Evolutionary conservation across 2,888 invertebrate genomes (phyloP), one percentile per base, ranked within the genome.

Genomic region (Xestia rhomboidea): DNA sequence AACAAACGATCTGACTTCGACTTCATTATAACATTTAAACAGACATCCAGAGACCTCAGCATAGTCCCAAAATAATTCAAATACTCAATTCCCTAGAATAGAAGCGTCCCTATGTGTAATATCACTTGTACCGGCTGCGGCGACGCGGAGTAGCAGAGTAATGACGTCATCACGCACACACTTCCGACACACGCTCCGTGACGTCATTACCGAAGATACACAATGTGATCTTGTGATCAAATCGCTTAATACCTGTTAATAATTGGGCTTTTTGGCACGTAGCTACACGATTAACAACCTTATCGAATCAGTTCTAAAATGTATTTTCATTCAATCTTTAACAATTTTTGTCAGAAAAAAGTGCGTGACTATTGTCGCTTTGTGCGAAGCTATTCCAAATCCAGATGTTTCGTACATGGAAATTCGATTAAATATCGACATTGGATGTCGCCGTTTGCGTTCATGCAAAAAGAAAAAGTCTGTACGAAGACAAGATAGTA

Each of bases 151-250:
- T 64, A 15, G 2, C 27, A 34, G 18, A 63, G n/a, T 73, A 57
- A 82, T 64, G 69, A 78, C 27, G 67, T 75, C 75, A 76, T 70
- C 49, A 75, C 44, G 54, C 38, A 34, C 30, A 64, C 30, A 44
- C 49, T 63, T 69, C 44, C 30, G 60, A 24, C 63, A 27, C 21
- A 13, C 34, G 18, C 38, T 24, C 30, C n/a, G 54, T 66, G 68
- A 70, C 46, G 54, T 67, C 66, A 77, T 77, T 66, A 57, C 27
- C 24, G 21, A 4, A 38, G 8, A 7, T 18, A 41, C n/a, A 21
- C 15, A 62, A 11, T 54, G n/a, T 62, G 51, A 1, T 38, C 38
- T 41, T 27, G 34, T 68, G 27, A 66, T 27, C 44, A 51, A n/a
- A 34, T 49, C 44, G 30, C 57, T 18, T 13, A n/a, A 38, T n/a